Conservation (phyloP, 1,140 invertebrate species). For the Drosophila mauritiana region DNA sequence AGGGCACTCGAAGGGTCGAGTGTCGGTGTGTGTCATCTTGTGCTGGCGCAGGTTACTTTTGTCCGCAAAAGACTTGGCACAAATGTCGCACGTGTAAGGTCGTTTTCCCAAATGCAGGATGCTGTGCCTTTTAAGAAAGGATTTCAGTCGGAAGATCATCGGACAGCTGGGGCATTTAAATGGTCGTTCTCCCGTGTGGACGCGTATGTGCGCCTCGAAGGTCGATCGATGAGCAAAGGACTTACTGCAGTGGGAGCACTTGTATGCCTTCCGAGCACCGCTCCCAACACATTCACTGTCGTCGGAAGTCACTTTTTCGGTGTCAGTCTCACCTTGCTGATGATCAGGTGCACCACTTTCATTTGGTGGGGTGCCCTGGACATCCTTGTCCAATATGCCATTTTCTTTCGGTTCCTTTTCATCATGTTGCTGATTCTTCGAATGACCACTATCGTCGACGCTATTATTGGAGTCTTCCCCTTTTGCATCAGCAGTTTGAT, state of each 20-base stretch:
- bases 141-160: not conserved
- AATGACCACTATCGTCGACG: no score
- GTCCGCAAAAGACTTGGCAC: not conserved
- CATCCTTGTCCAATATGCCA: not conserved
- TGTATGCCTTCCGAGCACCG: not conserved
- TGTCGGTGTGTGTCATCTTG: not conserved
- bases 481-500: not conserved
- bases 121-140: no score
- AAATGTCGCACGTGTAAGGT: not conserved
- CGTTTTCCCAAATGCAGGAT: not conserved
- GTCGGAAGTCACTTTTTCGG: not conserved
- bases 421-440: not conserved
- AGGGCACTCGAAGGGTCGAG: not conserved
- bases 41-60: not conserved
- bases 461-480: not conserved
- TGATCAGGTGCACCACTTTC: not conserved
- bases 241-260: not conserved
- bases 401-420: not conserved
- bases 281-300: not conserved
- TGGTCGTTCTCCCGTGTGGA: not conserved
- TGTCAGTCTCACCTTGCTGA: not conserved
- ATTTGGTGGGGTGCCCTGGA: not conserved
- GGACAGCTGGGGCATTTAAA: not conserved
- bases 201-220: not conserved
- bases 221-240: not conserved